phyloP scores from a whole-genome alignment of 2,888 invertebrate genomes.

The Cataglyphis livida region DNA sequence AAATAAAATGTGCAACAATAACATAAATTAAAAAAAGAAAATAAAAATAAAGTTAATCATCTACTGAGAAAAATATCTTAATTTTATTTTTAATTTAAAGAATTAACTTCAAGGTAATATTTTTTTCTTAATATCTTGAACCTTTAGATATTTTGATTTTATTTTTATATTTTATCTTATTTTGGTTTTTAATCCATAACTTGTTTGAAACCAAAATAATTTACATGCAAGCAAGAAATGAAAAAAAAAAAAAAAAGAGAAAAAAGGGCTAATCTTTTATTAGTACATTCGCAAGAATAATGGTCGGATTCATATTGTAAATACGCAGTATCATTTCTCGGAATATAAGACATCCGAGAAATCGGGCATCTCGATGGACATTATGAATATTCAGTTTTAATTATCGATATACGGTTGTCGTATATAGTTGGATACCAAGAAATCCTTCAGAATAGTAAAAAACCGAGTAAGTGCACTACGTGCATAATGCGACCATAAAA shows the following conservation, averaged over 20 bases:
- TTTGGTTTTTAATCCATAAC: neutral
- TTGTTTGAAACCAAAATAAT: neutral
- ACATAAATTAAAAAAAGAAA: neutral
- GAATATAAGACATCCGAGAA: neutral
- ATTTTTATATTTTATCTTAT: neutral
- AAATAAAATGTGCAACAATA: neutral
- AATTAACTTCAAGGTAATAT: neutral
- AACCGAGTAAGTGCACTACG: neutral
- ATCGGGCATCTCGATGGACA: neutral
- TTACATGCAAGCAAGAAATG: neutral
- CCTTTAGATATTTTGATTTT: neutral
- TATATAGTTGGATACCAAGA: neutral
- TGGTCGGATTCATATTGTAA: neutral
- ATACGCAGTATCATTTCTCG: conserved; percentile 3
- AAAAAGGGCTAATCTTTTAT: neutral
- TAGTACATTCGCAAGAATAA: conserved; percentile 11
- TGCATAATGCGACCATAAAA: conserved; percentile 15
- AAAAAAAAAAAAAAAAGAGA: neutral
- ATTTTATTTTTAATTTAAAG: too few relatives aligned
- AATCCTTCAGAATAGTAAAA: conserved; percentile 14
- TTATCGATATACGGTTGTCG: neutral
- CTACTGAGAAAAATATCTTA: neutral
- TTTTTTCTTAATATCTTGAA: neutral
- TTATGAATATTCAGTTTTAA: conserved; percentile 15
- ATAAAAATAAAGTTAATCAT: neutral